Percentiles rank a stretch among this genome's conserved stretches.
Conservation (phyloP, 2,888 invertebrate genomes). For the Noctua comes region DNA sequence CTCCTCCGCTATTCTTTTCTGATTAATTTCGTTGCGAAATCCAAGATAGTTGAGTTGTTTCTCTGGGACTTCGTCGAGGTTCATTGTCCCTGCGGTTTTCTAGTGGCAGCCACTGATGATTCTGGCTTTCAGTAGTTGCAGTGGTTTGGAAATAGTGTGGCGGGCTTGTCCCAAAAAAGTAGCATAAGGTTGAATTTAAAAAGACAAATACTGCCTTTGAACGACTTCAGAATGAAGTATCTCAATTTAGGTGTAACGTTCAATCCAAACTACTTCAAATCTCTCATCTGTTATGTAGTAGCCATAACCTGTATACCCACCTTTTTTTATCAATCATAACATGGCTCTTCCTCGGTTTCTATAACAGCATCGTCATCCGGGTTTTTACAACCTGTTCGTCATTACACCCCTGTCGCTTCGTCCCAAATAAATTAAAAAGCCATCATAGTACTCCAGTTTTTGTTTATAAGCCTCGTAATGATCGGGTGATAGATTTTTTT, state of each 20-base stretch:
- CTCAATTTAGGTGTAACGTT: slow-evolving; percentile 25
- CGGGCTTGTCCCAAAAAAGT: too few species aligned
- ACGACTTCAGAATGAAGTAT: background rate
- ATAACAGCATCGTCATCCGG: slow-evolving; percentile 72
- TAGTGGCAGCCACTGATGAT: too few species aligned
- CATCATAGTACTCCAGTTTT: slow-evolving; percentile 77
- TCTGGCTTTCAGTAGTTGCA: too few species aligned
- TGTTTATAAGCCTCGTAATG: slow-evolving; percentile 69
- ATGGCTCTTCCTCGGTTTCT: slow-evolving; percentile 51
- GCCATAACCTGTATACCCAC: slow-evolving; percentile 15
- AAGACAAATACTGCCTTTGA: too few species aligned
- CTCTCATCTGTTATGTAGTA: slow-evolving; percentile 18
- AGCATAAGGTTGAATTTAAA: background rate
- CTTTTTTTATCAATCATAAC: slow-evolving; percentile 36
- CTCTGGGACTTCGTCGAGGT: too few species aligned
- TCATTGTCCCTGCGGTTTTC: too few species aligned
- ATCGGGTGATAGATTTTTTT: slow-evolving; percentile 63
- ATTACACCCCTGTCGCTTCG: slow-evolving; percentile 73
- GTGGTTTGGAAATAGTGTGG: too few species aligned
- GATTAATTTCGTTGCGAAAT: too few species aligned
- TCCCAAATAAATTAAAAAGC: slow-evolving; percentile 86
- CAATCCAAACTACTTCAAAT: slow-evolving; percentile 6
- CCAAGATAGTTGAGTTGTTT: too few species aligned
- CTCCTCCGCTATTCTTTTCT: too few species aligned
- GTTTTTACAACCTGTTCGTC: slow-evolving; percentile 73